Percentiles rank a stretch among this genome's conserved stretches.
These are phyloP conservation scores for Kradibia gibbosae DNA, from an alignment of 1,140 invertebrate genomes.

Conservation along the genomic window DNA sequence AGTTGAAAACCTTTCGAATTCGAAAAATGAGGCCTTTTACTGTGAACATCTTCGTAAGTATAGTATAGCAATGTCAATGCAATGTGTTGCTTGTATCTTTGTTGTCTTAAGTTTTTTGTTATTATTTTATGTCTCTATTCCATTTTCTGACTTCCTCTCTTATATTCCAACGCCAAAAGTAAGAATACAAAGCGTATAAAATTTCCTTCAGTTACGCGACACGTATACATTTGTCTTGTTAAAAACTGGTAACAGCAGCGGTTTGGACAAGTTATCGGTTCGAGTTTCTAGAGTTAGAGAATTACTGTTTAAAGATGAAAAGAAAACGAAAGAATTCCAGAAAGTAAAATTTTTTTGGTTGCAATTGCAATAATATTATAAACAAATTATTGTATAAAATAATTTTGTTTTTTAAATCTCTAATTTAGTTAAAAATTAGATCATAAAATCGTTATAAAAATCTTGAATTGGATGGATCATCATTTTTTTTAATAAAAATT, in stretches of 20 bases:
- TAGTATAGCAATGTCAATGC: background rate
- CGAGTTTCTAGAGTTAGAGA: constrained; percentile 41
- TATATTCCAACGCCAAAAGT: constrained; percentile 19
- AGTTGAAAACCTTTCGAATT: background rate
- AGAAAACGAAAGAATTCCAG: background rate
- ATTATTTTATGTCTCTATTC: background rate
- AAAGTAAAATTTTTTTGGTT: constrained; percentile 31
- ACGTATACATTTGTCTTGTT: constrained; percentile 33
- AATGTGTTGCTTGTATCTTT: background rate
- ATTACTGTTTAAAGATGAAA: background rate
- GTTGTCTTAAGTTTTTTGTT: background rate
- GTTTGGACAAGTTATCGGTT: constrained; percentile 41
- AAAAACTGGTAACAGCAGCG: constrained; percentile 25
- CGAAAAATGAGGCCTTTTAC: constrained; percentile 29
- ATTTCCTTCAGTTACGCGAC: constrained; percentile 32
- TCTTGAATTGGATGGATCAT: too few relatives aligned
- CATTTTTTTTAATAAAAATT: too few relatives aligned
- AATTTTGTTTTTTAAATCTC: too few relatives aligned
- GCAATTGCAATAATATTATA: background rate
- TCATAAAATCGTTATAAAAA: too few relatives aligned
- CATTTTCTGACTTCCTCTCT: background rate
- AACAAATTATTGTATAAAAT: too few relatives aligned
- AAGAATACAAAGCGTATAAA: constrained; percentile 38
- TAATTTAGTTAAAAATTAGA: too few relatives aligned
- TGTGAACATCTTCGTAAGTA: background rate